Evolutionary conservation across 1,140 invertebrate species (phyloP).

Genomic region (Meloidogyne exigua): DNA sequence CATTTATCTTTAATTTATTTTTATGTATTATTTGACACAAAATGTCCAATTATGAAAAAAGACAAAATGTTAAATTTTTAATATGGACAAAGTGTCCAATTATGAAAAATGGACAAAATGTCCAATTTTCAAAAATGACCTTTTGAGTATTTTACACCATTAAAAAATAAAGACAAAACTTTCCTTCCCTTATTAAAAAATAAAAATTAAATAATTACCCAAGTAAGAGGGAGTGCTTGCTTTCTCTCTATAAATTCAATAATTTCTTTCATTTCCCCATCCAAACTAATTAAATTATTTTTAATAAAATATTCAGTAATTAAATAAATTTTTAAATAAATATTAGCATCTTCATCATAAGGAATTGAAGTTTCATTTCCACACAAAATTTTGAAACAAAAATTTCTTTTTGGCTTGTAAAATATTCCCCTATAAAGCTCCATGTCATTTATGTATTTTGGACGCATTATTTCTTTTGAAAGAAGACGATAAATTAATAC

Average conservation of each 20-base stretch:
- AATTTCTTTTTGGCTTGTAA: background rate
- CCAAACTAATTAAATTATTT: background rate
- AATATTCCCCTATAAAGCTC: background rate
- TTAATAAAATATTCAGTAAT: background rate
- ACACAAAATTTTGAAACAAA: background rate
- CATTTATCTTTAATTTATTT: background rate
- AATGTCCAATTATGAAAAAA: too few species aligned
- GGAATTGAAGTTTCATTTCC: background rate
- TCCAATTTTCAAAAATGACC: too few species aligned
- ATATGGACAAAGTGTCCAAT: too few species aligned
- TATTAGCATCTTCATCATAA: background rate
- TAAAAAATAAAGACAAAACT: too few species aligned
- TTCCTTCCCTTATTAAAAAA: too few species aligned
- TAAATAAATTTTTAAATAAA: background rate
- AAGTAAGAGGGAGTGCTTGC: background rate
- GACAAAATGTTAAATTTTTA: too few species aligned
- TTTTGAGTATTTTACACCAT: too few species aligned
- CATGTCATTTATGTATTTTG: background rate
- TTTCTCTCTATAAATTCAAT: constrained; percentile 1
- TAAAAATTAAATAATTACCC: background rate
- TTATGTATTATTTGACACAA: too few species aligned
- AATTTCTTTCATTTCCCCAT: background rate
- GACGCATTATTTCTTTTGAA: background rate
- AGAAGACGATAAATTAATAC: background rate
- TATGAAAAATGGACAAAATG: too few species aligned